A percentile compares a stretch with the other conserved stretches of the same genome.
Conservation (phyloP, 2,888 invertebrate species). For the Lasioglossum leucozonium region DNA sequence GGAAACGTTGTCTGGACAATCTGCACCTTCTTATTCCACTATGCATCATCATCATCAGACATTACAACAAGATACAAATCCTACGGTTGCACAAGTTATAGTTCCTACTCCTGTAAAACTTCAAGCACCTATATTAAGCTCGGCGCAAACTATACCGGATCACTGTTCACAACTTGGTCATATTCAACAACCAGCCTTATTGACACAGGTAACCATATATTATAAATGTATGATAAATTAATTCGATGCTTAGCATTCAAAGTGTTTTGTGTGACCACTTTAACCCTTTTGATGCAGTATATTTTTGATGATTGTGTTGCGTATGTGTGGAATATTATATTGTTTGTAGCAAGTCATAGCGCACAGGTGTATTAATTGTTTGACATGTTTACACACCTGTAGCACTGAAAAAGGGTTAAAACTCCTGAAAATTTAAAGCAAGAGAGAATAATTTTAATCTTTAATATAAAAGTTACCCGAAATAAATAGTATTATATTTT, state of each 20-base stretch:
- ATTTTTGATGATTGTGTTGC: too few species aligned
- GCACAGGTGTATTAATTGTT: background rate
- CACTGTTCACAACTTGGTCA: constrained; percentile 80
- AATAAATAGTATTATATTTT: background rate
- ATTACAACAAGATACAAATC: constrained; percentile 78
- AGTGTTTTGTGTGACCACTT: too few species aligned
- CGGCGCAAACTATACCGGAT: constrained; percentile 77
- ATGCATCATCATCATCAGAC: constrained; percentile 79
- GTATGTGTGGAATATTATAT: background rate
- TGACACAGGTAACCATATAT: constrained; percentile 74
- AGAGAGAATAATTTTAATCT: background rate
- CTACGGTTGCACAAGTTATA: constrained; percentile 81
- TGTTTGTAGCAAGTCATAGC: background rate
- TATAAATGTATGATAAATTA: background rate
- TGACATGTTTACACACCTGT: too few species aligned
- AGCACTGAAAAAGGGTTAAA: too few species aligned
- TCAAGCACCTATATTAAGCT: constrained; percentile 79
- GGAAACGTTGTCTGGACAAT: constrained; percentile 82
- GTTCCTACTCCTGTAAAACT: constrained; percentile 85
- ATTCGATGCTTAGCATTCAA: background rate
- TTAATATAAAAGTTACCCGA: background rate
- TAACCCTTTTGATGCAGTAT: too few species aligned
- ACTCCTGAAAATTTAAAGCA: background rate
- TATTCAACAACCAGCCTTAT: constrained; percentile 81
- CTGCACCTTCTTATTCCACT: constrained; percentile 66